Evolutionary conservation across 1,140 invertebrate genomes (phyloP).

Genomic region (Zaprionus nigranus): DNA sequence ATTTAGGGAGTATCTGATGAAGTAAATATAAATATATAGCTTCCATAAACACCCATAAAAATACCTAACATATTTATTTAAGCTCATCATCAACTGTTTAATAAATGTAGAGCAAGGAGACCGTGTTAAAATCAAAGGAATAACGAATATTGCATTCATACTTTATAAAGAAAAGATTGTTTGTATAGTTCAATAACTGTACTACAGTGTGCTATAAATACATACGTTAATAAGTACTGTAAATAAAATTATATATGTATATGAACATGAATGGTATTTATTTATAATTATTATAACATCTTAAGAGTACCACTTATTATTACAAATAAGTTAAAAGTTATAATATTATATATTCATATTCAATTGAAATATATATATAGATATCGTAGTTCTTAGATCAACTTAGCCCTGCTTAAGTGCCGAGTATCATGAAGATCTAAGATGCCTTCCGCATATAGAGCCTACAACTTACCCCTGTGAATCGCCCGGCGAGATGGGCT

Average conservation of each 20-base stretch:
- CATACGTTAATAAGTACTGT: background rate
- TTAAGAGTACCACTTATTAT: background rate
- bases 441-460: background rate
- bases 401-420: constrained; percentile 17
- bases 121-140: too few relatives aligned
- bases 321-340: background rate
- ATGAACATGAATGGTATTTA: background rate
- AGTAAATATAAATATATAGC: too few relatives aligned
- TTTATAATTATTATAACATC: background rate
- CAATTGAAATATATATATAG: too few relatives aligned
- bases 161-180: too few relatives aligned
- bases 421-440: constrained; percentile 15
- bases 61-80: too few relatives aligned
- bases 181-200: background rate
- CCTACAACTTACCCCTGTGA: constrained; percentile 73
- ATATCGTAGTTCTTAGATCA: background rate
- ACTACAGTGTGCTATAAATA: background rate
- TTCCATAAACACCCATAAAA: too few relatives aligned
- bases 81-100: too few relatives aligned
- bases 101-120: too few relatives aligned
- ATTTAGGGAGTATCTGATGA: too few relatives aligned
- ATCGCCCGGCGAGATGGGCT: constrained; percentile 73
- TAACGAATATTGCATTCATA: too few relatives aligned
- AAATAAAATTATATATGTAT: background rate
- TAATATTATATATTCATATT: background rate